Conservation (phyloP, 2,797 vertebrate genomes). For the Megalops cyprinoides region DNA sequence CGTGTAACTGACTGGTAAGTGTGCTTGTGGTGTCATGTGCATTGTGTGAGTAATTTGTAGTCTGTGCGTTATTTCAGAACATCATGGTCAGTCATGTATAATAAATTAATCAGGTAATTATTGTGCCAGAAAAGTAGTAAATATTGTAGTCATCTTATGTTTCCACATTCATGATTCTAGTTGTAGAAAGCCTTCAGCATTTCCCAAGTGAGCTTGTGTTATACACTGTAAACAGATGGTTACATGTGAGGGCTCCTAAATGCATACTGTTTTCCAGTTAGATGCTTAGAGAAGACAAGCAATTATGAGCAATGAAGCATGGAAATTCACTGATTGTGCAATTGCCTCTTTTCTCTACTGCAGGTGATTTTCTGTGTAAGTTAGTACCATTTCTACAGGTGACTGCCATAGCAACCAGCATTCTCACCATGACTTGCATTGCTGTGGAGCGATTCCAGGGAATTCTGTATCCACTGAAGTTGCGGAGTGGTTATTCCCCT, state of each 20-base stretch:
- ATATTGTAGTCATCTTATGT: too few relatives aligned
- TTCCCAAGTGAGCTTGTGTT: too few relatives aligned
- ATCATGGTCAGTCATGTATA: too few relatives aligned
- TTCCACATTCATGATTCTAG: too few relatives aligned
- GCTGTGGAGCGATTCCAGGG: slow-evolving; percentile 54
- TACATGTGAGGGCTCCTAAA: neutral
- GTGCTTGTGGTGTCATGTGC: too few relatives aligned
- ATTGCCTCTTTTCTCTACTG: neutral
- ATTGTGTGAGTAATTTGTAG: too few relatives aligned
- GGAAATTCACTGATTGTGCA: neutral
- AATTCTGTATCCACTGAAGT: slow-evolving; percentile 56
- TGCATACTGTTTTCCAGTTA: neutral
- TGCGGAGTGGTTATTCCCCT: slow-evolving; percentile 41
- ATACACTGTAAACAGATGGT: neutral
- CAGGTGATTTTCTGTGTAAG: slow-evolving; percentile 57
- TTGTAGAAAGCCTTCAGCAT: too few relatives aligned
- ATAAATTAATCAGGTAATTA: too few relatives aligned
- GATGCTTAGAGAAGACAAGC: neutral
- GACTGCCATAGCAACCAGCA: slow-evolving; percentile 54
- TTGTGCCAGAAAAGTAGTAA: too few relatives aligned
- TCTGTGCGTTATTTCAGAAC: too few relatives aligned
- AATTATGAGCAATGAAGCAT: neutral
- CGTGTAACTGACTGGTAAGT: too few relatives aligned
- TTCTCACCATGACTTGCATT: slow-evolving; percentile 57
- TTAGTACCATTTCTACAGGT: slow-evolving; percentile 57